Conservation (phyloP, 1,140 invertebrate species). For the Diorhabda elongata region DNA sequence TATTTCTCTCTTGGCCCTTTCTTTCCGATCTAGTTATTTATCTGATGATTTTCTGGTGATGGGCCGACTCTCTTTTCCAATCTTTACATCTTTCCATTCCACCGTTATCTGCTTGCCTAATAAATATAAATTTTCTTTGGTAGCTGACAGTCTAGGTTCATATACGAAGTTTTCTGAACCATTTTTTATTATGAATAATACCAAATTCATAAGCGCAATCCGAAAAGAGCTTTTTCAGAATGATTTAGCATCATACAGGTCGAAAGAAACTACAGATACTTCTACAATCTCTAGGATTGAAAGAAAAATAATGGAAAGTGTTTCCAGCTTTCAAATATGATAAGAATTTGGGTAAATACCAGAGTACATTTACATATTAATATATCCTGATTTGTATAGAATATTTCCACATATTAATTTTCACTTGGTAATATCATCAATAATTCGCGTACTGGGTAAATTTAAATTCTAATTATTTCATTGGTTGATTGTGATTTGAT, state of each 20-base stretch:
- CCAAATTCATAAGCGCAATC: slow-evolving; percentile 5
- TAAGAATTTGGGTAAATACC: no score
- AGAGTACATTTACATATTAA: no score
- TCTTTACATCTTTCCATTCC: slow-evolving; percentile 15
- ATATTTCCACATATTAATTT: no score
- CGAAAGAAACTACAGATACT: no score
- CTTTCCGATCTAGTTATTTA: slow-evolving; percentile 42
- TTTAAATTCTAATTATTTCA: no score
- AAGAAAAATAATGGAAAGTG: no score
- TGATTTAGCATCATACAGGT: background rate
- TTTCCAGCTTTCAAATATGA: no score
- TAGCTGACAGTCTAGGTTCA: background rate
- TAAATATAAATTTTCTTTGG: slow-evolving; percentile 11
- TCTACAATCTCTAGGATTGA: no score
- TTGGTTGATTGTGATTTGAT: no score
- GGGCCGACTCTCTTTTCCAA: slow-evolving; percentile 14
- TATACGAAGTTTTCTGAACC: slow-evolving; percentile 14
- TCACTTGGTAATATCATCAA: no score
- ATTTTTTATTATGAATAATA: slow-evolving; percentile 22
- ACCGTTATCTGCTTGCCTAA: slow-evolving; percentile 13
- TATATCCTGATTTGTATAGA: no score
- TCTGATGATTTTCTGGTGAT: slow-evolving; percentile 37
- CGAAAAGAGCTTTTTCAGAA: background rate
- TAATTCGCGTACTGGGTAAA: no score
- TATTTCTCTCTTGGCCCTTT: slow-evolving; percentile 44